Conservation (phyloP, 2,888 invertebrate species). For the Sycophila texana region DNA sequence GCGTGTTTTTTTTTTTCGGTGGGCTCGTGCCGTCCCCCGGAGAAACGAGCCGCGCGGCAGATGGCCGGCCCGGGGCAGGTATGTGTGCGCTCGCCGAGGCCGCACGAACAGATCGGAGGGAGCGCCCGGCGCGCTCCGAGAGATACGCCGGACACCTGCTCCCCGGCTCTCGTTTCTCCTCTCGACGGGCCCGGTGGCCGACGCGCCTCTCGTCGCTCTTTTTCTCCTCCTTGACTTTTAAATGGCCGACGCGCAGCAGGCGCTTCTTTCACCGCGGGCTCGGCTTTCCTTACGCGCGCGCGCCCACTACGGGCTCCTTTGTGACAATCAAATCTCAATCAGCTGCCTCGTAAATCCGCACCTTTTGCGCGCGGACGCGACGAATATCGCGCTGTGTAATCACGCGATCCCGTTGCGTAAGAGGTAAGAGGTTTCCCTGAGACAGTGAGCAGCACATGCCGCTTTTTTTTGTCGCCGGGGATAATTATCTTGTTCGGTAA, state of each 20-base stretch:
- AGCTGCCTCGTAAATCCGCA: slow-evolving; percentile 54
- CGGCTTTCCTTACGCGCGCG: slow-evolving; percentile 8
- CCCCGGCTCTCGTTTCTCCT: slow-evolving; percentile 55
- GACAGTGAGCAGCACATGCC: background rate
- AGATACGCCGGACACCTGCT: slow-evolving; percentile 68
- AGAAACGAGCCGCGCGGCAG: slow-evolving; percentile 53
- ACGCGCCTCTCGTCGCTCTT: slow-evolving; percentile 31
- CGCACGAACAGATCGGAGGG: slow-evolving; percentile 58
- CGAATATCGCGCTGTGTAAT: background rate
- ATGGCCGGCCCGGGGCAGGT: slow-evolving; percentile 58
- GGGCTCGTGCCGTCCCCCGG: slow-evolving; percentile 1
- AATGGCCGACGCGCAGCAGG: slow-evolving; percentile 55
- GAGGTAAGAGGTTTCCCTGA: too few species aligned
- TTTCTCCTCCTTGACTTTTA: slow-evolving; percentile 52
- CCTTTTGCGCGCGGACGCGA: slow-evolving; percentile 26
- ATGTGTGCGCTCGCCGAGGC: slow-evolving; percentile 51
- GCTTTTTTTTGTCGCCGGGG: slow-evolving; percentile 10
- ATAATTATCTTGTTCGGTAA: background rate
- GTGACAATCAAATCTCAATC: slow-evolving; percentile 57
- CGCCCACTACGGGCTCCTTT: slow-evolving; percentile 14
- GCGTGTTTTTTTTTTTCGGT: too few species aligned
- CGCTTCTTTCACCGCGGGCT: slow-evolving; percentile 5
- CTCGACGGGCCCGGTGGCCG: slow-evolving; percentile 53
- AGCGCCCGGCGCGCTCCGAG: slow-evolving; percentile 34
- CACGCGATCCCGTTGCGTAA: too few species aligned